Base-by-base conservation (phyloP, 2,797 vertebrate genomes). In the Nannoperca obscura region DNA sequence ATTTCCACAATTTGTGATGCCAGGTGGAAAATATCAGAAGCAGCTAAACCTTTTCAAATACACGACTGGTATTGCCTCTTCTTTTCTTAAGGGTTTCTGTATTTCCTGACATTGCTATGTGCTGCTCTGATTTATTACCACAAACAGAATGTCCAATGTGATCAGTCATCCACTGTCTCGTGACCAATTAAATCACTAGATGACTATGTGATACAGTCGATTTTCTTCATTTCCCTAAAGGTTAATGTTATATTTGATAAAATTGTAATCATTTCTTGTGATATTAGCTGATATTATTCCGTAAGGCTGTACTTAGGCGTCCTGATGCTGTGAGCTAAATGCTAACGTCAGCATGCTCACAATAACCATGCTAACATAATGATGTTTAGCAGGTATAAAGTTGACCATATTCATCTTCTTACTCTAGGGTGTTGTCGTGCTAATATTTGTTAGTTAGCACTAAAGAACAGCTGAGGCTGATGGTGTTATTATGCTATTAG, bases 181-280 rank as follows among this genome's bases (percentile, higher is more conserved):
- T 38, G 59, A 77, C 81, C 87, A 66, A 19, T 77, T 60, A 52
- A 59, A 85, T 75, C 22, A 54, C 65, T 34, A 19, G 50, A 53
- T 32, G 50, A 64, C 72, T 71, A 60, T 59, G 19, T 2, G 44
- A 70, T n/a, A 8, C 6, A 67, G 22, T 63, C 59, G 8, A 71
- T 9, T 55, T 34, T 49, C 54, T 65, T 58, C 15, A 46, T 57
- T 64, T 30, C 32, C 55, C 57, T 10, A 20, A 81, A 55, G 32
- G 17, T 62, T 49, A 22, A 36, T 67, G 57, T 58, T 66, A 13
- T 3, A 44, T 47, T 46, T 54, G 22, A 17, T 6, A 38, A 59
- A 66, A 42, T 10, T 65, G 27, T 50, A 55, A 30, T 15, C 0
- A 55, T 67, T 24, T 44, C 13, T 11, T 46, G 38, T 47, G 50